These are phyloP conservation scores for Xenopus borealis DNA, from an alignment of 2,113 vertebrate genomes.

Conservation along the genomic window DNA sequence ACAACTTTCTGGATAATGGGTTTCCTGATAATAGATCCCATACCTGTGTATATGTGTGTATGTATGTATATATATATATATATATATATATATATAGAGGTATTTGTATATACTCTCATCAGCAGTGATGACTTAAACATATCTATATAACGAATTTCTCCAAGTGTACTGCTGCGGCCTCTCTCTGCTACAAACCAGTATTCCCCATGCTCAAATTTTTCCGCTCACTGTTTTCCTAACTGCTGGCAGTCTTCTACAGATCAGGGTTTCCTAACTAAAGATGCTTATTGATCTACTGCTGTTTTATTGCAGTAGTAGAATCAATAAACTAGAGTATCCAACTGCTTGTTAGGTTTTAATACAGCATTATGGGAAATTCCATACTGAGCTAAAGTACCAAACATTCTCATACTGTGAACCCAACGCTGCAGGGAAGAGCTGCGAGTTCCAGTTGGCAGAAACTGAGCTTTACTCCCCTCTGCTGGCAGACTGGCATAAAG, in stretches of 20 bases:
- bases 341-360: constrained; percentile 72
- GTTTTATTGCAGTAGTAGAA: constrained; percentile 74
- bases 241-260: constrained; percentile 64
- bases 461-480: constrained; percentile 72
- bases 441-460: constrained; percentile 48
- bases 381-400: constrained; percentile 65
- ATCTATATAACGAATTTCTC: not conserved
- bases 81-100: too few species aligned
- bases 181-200: constrained; percentile 60
- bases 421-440: constrained; percentile 58
- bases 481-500: constrained; percentile 60
- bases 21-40: too few species aligned
- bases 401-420: constrained; percentile 51
- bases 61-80: too few species aligned
- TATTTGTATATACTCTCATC: too few species aligned
- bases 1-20: too few species aligned
- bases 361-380: constrained; percentile 67
- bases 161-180: constrained; percentile 65
- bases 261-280: constrained; percentile 76
- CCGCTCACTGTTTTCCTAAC: constrained; percentile 69
- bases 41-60: too few species aligned
- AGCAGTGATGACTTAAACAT: not conserved
- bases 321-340: constrained; percentile 80
- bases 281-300: constrained; percentile 77
- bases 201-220: constrained; percentile 72